These are phyloP conservation scores for Drosophila eugracilis DNA, from an alignment of 1,140 invertebrate genomes.

Conservation along the genomic window DNA sequence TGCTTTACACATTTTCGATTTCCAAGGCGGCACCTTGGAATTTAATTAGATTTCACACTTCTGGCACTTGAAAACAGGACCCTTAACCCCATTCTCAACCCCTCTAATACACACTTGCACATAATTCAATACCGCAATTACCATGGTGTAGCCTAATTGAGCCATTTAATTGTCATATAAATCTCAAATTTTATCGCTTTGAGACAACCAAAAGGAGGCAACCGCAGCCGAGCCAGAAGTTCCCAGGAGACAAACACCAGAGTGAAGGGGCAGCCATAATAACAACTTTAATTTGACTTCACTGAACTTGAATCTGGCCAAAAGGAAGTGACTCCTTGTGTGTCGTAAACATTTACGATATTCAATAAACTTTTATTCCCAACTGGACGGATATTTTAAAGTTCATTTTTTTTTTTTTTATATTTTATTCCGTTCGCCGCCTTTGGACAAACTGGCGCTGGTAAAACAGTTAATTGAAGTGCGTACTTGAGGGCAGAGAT, in stretches of 20 bases:
- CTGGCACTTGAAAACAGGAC: not conserved
- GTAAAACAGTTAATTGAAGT: slow-evolving; percentile 57
- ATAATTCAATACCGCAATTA: slow-evolving; percentile 36
- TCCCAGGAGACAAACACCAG: not conserved
- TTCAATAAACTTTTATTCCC: slow-evolving; percentile 59
- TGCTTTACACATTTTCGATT: not conserved
- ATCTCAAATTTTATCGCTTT: slow-evolving; percentile 38
- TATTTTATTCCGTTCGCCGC: slow-evolving; percentile 9
- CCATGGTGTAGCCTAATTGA: slow-evolving; percentile 46
- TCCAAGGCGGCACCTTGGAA: slow-evolving; percentile 4
- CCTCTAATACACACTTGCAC: slow-evolving; percentile 13
- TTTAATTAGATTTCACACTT: slow-evolving; percentile 47
- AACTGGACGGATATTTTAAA: slow-evolving; percentile 41
- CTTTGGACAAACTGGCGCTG: slow-evolving; percentile 43
- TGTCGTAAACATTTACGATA: slow-evolving; percentile 76
- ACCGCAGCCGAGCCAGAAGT: slow-evolving; percentile 9
- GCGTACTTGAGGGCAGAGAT: slow-evolving; percentile 38
- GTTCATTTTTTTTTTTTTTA: slow-evolving; percentile 25
- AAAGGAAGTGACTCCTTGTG: slow-evolving; percentile 63
- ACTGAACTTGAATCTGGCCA: slow-evolving; percentile 44
- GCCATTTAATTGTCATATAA: slow-evolving; percentile 61
- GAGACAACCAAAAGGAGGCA: slow-evolving; percentile 9
- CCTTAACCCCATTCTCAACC: slow-evolving; percentile 9
- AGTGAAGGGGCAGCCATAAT: not conserved
- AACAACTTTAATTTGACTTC: slow-evolving; percentile 25